Evolutionary conservation across 2,797 vertebrate genomes (phyloP), one percentile per base, ranked within the genome.

Genomic region (Hypotaenidia philippensis): DNA sequence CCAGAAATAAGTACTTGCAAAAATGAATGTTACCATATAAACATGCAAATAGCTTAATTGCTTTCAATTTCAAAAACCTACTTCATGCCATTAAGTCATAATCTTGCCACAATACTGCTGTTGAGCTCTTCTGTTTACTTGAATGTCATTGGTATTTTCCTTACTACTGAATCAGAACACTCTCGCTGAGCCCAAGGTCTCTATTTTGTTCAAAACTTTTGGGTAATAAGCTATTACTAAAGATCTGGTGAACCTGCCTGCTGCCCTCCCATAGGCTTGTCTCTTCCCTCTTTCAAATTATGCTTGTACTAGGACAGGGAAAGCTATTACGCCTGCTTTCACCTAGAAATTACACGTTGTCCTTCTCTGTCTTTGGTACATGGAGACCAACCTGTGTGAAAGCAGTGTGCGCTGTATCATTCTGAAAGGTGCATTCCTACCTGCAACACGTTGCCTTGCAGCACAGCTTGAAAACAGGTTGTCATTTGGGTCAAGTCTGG

Each of bases 1-100:
- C 38, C 15, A 60, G 38, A 94, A 94, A 95, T 95, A 84, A 85
- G 9, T 75, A 81, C 21, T 80, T 94, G 89, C 26, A 91, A 77
- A 97, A 96, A 83, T 94, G 34, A 91, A 78, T 55, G 11, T 31
- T 70, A 75, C 68, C 38, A 25, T 96, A 47, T 61, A 91, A 95
- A 86, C 32, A 49, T 41, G 18, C 57, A 83, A 69, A 77, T 84
- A 70, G 23, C 36, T 61, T 60, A 91, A 66, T 78, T 72, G 36
- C 50, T 88, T 96, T 83, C 83, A 40, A 1, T 56, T 97, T 96
- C 53, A 80, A 72, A 89, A 94, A 41, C 26, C 20, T 89, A 36
- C 72, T 90, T 96, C 59, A 49, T 92, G 87, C 65, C 50, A 80
- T 40, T 93, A 94, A 96, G 83, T 61, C 27, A 50, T 69, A 53